Evolutionary conservation across 1,140 invertebrate species (phyloP).

Genomic region (Tetramorium simillimum): DNA sequence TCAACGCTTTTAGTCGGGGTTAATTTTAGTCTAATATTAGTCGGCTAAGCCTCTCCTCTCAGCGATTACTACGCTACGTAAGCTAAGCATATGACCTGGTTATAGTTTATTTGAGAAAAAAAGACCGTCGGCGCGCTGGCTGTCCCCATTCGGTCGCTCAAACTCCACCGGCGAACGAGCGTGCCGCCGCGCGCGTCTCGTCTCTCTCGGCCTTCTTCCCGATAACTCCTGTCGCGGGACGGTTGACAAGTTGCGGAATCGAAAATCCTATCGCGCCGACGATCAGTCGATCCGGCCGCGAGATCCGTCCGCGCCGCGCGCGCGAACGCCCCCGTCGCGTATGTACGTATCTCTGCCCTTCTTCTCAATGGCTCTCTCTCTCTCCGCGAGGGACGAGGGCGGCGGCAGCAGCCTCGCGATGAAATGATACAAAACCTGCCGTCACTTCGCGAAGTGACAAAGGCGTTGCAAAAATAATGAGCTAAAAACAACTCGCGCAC

Average conservation of each 20-base stretch:
- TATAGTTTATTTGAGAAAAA: constrained; percentile 62
- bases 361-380: no score
- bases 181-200: not conserved
- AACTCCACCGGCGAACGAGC: constrained; percentile 14
- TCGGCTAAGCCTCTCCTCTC: constrained; percentile 56
- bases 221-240: not conserved
- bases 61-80: constrained; percentile 60
- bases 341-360: no score
- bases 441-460: not conserved
- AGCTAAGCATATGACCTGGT: constrained; percentile 61
- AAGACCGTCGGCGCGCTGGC: constrained; percentile 18
- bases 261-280: not conserved
- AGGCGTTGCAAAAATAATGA: constrained; percentile 54
- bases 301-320: no score
- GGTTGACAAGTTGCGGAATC: not conserved
- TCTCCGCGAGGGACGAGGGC: no score
- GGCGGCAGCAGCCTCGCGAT: not conserved
- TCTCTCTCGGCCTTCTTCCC: not conserved
- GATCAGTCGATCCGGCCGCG: not conserved
- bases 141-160: constrained; percentile 52
- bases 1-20: constrained; percentile 59
- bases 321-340: no score
- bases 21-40: constrained; percentile 61
- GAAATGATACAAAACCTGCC: constrained; percentile 3
- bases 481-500: constrained; percentile 55